Conservation (phyloP, 2,888 invertebrate genomes). For the Limnephilus lunatus region DNA sequence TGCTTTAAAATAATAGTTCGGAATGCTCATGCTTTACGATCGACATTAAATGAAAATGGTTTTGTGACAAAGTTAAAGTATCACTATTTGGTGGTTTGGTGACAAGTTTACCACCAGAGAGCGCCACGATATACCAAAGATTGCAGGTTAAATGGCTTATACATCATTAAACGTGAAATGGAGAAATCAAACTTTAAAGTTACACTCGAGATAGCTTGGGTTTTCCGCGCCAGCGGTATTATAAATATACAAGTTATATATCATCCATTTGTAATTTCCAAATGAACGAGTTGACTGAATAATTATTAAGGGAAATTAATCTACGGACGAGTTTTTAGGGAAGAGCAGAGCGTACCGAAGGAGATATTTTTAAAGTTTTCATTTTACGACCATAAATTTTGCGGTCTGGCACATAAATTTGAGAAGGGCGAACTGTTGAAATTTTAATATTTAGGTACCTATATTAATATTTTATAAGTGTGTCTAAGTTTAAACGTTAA, state of each 20-base stretch:
- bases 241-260: not conserved
- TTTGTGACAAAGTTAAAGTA: constrained; percentile 15
- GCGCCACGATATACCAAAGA: constrained; percentile 52
- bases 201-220: constrained; percentile 37
- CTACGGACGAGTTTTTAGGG: not conserved
- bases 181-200: constrained; percentile 58
- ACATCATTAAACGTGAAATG: constrained; percentile 64
- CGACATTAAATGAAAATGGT: constrained; percentile 38
- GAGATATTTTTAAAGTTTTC: not conserved
- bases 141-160: constrained; percentile 66
- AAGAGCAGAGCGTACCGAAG: not conserved
- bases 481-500: not conserved
- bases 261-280: constrained; percentile 44
- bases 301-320: not conserved
- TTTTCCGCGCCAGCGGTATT: constrained; percentile 19
- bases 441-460: not conserved
- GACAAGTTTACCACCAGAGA: constrained; percentile 32
- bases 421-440: not conserved
- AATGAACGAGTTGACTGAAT: constrained; percentile 8
- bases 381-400: not conserved
- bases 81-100: not conserved
- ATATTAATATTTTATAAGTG: not conserved
- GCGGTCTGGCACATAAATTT: not conserved
- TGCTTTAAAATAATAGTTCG: not conserved
- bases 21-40: constrained; percentile 44